Evolutionary conservation across 2,113 vertebrate species (phyloP).

Genomic region (Tragelaphus buxtoni): DNA sequence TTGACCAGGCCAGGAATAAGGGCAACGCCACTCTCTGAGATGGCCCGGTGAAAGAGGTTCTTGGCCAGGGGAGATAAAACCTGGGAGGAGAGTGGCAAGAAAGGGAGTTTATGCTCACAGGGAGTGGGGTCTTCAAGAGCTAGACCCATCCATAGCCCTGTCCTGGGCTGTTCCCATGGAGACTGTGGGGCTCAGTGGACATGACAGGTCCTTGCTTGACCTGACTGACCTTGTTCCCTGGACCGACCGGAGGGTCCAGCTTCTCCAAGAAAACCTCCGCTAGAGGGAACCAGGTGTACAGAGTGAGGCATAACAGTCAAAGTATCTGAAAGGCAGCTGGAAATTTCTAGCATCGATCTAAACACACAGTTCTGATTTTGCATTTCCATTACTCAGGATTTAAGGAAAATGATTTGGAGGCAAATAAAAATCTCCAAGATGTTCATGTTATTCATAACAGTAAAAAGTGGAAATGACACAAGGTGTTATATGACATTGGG

Average conservation of each 20-base stretch:
- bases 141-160: not conserved
- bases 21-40: conserved; percentile 83
- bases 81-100: conserved; percentile 46
- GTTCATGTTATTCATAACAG: not conserved
- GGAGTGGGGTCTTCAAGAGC: not conserved
- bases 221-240: not conserved
- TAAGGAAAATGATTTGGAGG: not conserved
- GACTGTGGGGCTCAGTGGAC: not conserved
- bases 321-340: not conserved
- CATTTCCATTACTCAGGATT: not conserved
- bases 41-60: conserved; percentile 84
- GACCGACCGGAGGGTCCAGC: not conserved
- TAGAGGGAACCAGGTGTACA: not conserved
- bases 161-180: not conserved
- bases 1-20: not conserved
- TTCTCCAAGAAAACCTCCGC: not conserved
- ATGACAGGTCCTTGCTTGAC: not conserved
- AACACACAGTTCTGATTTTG: not conserved
- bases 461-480: not conserved
- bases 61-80: conserved; percentile 80
- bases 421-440: not conserved
- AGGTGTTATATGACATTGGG: not conserved
- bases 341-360: not conserved
- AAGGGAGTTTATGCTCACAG: not conserved
- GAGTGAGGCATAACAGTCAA: not conserved